phyloP scores from a whole-genome alignment of 1,140 invertebrate species.

The Diuraphis noxia region DNA sequence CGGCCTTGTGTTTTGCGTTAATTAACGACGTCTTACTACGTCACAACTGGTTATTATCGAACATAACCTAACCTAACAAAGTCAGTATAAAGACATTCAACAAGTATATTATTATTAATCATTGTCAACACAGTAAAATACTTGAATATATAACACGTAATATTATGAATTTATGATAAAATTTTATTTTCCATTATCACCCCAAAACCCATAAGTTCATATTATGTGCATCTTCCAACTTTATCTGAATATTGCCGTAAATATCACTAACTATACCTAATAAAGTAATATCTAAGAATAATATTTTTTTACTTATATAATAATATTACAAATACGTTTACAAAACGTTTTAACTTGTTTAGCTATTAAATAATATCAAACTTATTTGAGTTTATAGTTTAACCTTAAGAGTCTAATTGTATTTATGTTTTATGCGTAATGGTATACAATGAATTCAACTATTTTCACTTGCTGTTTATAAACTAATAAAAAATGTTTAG shows the following conservation, averaged over 20 bases:
- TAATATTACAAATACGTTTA: too few relatives aligned
- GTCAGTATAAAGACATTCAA: background rate
- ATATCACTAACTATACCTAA: background rate
- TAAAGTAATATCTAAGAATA: too few relatives aligned
- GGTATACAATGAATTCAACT: background rate
- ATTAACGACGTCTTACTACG: slow-evolving; percentile 40
- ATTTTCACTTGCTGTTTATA: background rate
- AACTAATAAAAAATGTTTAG: background rate
- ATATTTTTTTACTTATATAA: background rate
- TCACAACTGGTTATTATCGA: slow-evolving; percentile 10
- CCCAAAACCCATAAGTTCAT: background rate
- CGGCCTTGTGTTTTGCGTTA: slow-evolving; percentile 47
- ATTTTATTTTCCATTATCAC: background rate
- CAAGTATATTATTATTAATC: background rate
- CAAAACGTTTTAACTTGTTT: background rate
- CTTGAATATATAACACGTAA: background rate
- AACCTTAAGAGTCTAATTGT: background rate
- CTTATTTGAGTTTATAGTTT: background rate
- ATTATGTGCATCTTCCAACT: background rate
- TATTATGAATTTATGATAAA: background rate
- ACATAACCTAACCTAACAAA: slow-evolving; percentile 45
- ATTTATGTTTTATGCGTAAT: background rate
- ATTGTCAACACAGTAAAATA: background rate
- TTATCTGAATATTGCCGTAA: background rate
- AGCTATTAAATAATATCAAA: background rate